Base-by-base conservation (phyloP, 2,888 invertebrate species). In the Phytoseiulus persimilis region DNA sequence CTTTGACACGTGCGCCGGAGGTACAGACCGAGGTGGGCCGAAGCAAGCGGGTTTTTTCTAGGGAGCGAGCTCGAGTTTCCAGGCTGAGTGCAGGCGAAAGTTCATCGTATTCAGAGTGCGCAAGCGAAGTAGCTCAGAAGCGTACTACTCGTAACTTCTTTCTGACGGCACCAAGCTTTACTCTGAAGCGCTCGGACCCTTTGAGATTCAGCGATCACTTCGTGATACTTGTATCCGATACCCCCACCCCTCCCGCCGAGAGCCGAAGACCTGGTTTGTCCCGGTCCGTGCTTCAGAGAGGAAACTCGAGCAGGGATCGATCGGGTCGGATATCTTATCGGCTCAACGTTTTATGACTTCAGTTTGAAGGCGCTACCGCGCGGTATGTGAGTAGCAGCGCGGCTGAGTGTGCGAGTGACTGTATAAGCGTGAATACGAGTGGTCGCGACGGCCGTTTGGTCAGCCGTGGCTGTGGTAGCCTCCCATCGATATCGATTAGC, bases 361-460 rank as follows among this genome's bases (percentile, higher is more conserved):
- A 65, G 23, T 28, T 2, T 2, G 65, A n/a, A 23, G 28, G 65
- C 65, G 65, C 65, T 28, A 18, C 65, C 18, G 65, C 18, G 28
- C 65, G 65, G 65, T 65, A 65, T 65, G 65, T 28, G 65, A 65
- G 28, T n/a, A n/a, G n/a, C n/a, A n/a, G n/a, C n/a, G n/a, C n/a
- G n/a, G n/a, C n/a, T n/a, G n/a, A n/a, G n/a, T 23, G 9, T 2
- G 65, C 28, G 39, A 39, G 39, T 39, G 39, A 9, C 5, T 39
- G 39, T 39, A 39, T 39, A 39, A 39, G 65, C 65, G 65, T 65
- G 65, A 65, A 65, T 65, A 65, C 65, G 65, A 65, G 65, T 28
- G 65, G 65, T 65, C 65, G 65, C 65, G 65, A 65, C 65, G 65
- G 65, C 65, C 65, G 65, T 65, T 65, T 65, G 65, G 65, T 65